Evolutionary conservation across 2,797 vertebrate species (phyloP).

Genomic region (Melanotaenia boesemani): DNA sequence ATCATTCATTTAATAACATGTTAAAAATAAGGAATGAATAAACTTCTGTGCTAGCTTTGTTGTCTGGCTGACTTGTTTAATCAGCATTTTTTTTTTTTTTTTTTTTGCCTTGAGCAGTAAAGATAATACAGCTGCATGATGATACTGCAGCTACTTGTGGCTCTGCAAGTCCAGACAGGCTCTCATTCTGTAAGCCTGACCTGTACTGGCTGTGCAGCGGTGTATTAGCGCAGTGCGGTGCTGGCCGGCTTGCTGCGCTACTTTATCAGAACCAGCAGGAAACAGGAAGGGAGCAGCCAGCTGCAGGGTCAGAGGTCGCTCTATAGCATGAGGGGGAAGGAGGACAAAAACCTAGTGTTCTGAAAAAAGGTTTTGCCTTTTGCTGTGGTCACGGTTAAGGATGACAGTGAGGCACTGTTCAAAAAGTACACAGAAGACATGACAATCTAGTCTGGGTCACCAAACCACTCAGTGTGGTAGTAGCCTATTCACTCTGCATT

Average conservation of each 20-base stretch:
- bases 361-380: constrained; percentile 56
- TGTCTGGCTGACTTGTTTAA: constrained; percentile 30
- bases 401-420: constrained; percentile 18
- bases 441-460: constrained; percentile 26
- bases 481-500: constrained; percentile 35
- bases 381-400: constrained; percentile 24
- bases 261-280: constrained; percentile 85
- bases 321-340: constrained; percentile 74
- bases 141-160: constrained; percentile 62
- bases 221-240: constrained; percentile 53
- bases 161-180: constrained; percentile 57
- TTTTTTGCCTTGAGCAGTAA: constrained; percentile 43
- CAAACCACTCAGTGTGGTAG: constrained; percentile 11
- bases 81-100: constrained; percentile 34
- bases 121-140: constrained; percentile 60
- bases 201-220: constrained; percentile 60
- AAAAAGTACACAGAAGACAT: constrained; percentile 17
- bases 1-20: constrained; percentile 1
- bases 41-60: constrained; percentile 22
- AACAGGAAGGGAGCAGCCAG: constrained; percentile 85
- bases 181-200: constrained; percentile 62
- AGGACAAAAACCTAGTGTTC: constrained; percentile 67
- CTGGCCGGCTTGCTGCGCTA: constrained; percentile 59
- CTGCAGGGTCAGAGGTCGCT: constrained; percentile 80
- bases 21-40: neutral